Percentiles rank a stretch among this genome's conserved stretches.
Conservation (phyloP, 2,113 vertebrate species). For the Sitta europaea region DNA sequence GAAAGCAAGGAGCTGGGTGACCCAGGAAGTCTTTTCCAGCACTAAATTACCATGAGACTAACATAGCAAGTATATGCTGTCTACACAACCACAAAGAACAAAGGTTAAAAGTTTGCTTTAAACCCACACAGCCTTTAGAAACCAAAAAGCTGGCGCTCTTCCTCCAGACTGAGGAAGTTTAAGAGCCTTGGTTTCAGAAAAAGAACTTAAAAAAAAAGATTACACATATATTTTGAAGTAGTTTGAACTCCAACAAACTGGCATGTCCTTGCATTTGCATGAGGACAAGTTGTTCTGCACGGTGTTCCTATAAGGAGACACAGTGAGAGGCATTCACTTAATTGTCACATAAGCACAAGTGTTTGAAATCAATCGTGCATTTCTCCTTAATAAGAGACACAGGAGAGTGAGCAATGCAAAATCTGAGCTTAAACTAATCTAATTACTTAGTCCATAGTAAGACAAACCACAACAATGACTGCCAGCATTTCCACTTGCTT, state of each 20-base stretch:
- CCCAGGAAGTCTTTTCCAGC: constrained; percentile 19
- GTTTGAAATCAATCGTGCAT: constrained; percentile 24
- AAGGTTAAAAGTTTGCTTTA: constrained; percentile 27
- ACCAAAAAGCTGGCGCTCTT: neutral
- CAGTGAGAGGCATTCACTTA: constrained; percentile 21
- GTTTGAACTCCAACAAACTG: constrained; percentile 14
- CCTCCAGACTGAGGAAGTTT: neutral
- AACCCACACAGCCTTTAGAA: constrained; percentile 20
- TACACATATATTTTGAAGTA: neutral
- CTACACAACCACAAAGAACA: constrained; percentile 21
- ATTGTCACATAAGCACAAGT: constrained; percentile 35
- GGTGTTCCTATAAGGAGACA: neutral
- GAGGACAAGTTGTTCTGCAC: constrained; percentile 44
- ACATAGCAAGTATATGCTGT: neutral
- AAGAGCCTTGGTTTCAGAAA: neutral
- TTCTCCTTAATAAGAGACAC: constrained; percentile 6
- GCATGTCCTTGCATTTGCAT: constrained; percentile 34
- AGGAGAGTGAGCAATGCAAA: neutral
- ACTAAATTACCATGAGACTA: constrained; percentile 1
- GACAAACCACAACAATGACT: neutral
- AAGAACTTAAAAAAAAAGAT: neutral
- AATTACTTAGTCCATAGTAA: constrained; percentile 34
- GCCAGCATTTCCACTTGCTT: constrained; percentile 19
- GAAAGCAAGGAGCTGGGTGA: constrained; percentile 6
- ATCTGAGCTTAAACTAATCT: constrained; percentile 43